Percentiles rank a stretch among this genome's conserved stretches.
These are phyloP conservation scores for Clupea harengus DNA, from an alignment of 2,113 vertebrate species.

Conservation along the genomic window DNA sequence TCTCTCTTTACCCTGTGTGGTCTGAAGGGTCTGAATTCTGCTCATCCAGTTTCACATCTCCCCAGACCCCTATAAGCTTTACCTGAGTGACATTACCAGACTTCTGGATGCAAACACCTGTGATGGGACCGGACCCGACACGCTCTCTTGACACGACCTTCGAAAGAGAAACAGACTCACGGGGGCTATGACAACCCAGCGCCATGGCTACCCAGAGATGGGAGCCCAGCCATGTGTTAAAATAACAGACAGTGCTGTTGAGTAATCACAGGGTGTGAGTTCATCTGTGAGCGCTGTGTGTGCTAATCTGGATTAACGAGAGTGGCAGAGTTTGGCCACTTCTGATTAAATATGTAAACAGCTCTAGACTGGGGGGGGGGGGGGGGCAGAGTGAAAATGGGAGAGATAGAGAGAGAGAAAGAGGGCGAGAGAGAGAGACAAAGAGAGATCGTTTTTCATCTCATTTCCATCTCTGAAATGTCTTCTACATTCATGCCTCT, in stretches of 20 bases:
- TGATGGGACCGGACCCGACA: too few species aligned
- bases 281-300: neutral
- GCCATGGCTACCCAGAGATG: neutral
- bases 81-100: too few species aligned
- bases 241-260: too few species aligned
- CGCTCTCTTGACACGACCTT: too few species aligned
- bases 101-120: too few species aligned
- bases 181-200: too few species aligned
- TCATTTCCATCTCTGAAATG: neutral
- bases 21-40: too few species aligned
- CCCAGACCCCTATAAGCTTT: too few species aligned
- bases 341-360: constrained; percentile 7
- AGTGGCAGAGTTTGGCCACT: neutral
- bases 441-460: neutral
- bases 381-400: too few species aligned
- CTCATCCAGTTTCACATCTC: too few species aligned
- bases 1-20: too few species aligned
- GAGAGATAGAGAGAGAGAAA: neutral
- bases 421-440: neutral
- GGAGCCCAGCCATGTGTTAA: neutral
- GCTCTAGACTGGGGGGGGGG: neutral
- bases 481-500: neutral
- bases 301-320: neutral
- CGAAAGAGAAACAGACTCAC: too few species aligned
- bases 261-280: neutral